Evolutionary conservation across 2,888 invertebrate genomes (phyloP), one percentile per base, ranked within the genome.

Genomic region (Parasteatoda lunata): DNA sequence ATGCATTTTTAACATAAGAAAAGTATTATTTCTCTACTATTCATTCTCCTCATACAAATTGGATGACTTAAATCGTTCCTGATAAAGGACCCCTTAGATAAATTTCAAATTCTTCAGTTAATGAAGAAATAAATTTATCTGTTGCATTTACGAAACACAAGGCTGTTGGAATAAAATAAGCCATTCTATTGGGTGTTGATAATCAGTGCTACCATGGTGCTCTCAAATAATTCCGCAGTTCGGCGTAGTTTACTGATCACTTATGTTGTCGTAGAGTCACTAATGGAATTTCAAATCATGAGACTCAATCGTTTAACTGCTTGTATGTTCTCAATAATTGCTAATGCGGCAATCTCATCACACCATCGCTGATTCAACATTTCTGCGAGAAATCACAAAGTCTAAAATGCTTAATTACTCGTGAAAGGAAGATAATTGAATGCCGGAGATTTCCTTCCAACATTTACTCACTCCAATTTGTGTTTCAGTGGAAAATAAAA

Each of bases 341-440:
- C 71, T 64, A 70, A 78, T 78, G 77, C 54, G 69, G 69, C 77
- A 70, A 54, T 48, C 70, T 78, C 73, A 8, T 59, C 68, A 68
- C n/a, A 64, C 59, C 68, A 77, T 77, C 69, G 54, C 13, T 13
- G 70, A 80, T 52, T 69, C 71, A 66, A 73, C 72, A 54, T 69
- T 78, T 78, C 78, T 13, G 66, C 72, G 52, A 72, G 72, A 72
- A 80, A 80, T 80, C 80, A 51, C 71, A 8, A 71, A 51, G 51
- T 71, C 66, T 65, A 47, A 30, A 68, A 82, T 76, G 82, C 66
- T 82, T 82, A 76, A 82, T 82, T 70, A 76, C 59, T 76, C 59
- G 82, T 70, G 70, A 70, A 76, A 49, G 75, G 70, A 66, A 64
- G 70, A 64, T 76, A 82, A 82, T 82, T 76, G 68, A 65, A 75